Evolutionary conservation across 2,888 invertebrate genomes (phyloP).

Genomic region (Protonemura montana): DNA sequence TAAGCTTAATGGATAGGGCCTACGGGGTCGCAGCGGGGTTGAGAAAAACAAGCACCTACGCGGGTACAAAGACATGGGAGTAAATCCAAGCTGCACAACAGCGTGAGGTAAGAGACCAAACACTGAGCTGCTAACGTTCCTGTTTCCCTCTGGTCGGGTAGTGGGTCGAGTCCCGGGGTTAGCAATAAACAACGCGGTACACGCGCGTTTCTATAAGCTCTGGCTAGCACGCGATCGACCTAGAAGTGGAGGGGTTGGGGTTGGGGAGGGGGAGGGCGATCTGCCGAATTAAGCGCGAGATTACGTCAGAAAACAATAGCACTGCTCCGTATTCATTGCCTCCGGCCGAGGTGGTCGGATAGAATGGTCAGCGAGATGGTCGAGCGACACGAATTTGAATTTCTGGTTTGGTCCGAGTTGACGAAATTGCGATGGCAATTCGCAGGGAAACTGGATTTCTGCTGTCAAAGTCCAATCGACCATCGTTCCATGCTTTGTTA

Average conservation of each 20-base stretch:
- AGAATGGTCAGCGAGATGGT: neutral
- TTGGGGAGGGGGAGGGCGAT: neutral
- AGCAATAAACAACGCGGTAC: neutral
- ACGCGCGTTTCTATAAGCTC: neutral
- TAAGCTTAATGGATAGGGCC: slow-evolving; percentile 26
- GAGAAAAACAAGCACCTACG: neutral
- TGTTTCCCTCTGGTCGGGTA: no score
- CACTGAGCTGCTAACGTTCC: no score
- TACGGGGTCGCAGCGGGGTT: neutral
- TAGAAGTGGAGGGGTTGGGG: neutral
- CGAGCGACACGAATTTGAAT: neutral
- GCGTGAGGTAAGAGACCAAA: no score
- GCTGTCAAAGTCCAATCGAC: no score
- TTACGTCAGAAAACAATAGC: neutral
- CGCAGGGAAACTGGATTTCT: neutral
- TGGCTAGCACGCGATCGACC: neutral
- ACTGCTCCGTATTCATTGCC: neutral
- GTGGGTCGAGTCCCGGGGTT: no score
- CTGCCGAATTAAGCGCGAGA: neutral
- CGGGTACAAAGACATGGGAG: neutral
- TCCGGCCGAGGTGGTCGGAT: neutral
- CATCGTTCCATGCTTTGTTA: no score
- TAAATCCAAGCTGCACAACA: no score
- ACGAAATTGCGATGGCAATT: no score
- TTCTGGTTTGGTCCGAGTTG: neutral